These are phyloP conservation scores for Gastrophysa polygoni DNA, from an alignment of 2,888 invertebrate genomes.

Conservation along the genomic window DNA sequence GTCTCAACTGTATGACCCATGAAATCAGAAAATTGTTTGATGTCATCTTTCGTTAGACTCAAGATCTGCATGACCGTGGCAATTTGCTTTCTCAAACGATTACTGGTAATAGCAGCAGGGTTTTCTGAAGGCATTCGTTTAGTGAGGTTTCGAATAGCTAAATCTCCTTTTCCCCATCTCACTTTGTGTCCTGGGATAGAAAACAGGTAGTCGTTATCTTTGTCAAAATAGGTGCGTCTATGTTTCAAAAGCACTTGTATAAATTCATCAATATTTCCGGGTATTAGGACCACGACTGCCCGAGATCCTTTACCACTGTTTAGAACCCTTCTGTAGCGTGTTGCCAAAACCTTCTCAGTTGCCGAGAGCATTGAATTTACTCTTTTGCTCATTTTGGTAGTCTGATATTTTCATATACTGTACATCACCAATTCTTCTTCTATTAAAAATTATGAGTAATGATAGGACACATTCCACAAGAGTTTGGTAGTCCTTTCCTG, in stretches of 20 bases:
- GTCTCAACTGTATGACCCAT: background rate
- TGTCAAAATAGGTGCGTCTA: constrained; percentile 37
- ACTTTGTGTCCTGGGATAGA: constrained; percentile 37
- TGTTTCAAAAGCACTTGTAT: constrained; percentile 36
- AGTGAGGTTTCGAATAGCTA: constrained; percentile 38
- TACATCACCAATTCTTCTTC: constrained; percentile 35
- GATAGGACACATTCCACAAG: constrained; percentile 28
- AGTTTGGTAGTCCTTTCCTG: constrained; percentile 24
- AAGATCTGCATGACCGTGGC: constrained; percentile 42
- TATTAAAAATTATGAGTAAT: constrained; percentile 35
- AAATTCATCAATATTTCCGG: constrained; percentile 36
- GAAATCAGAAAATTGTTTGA: background rate
- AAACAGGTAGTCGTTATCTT: constrained; percentile 45
- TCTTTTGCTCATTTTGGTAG: constrained; percentile 24
- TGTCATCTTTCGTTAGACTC: constrained; percentile 34
- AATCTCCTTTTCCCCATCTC: constrained; percentile 43
- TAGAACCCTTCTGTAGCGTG: constrained; percentile 41
- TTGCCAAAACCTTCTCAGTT: constrained; percentile 37
- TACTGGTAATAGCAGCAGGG: constrained; percentile 37
- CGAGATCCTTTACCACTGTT: constrained; percentile 43
- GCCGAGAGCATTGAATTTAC: constrained; percentile 34
- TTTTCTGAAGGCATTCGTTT: constrained; percentile 37
- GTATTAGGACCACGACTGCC: constrained; percentile 44
- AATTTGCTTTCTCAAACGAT: constrained; percentile 42
- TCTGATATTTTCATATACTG: constrained; percentile 37